These are phyloP conservation scores for Podarcis siculus DNA, from an alignment of 2,797 vertebrate genomes.

Conservation along the genomic window DNA sequence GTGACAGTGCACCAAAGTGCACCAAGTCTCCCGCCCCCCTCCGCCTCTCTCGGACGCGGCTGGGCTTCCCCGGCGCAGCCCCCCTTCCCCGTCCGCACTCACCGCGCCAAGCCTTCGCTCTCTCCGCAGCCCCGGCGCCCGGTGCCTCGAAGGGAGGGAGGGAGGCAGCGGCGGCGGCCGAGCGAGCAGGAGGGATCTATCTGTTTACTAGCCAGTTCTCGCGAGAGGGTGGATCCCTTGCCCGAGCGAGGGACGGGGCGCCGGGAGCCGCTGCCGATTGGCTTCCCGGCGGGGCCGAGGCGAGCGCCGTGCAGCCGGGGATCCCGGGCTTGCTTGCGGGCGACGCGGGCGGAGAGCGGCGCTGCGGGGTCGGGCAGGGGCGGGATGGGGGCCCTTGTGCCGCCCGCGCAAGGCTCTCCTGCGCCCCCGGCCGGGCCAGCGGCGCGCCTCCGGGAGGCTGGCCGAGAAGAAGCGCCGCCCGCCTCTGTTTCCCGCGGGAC, in stretches of 20 bases:
- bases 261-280: not conserved
- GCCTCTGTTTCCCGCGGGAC: not conserved
- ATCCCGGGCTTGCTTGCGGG: no score
- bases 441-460: no score
- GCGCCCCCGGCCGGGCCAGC: no score
- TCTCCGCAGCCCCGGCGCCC: not conserved
- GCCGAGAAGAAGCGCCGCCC: no score
- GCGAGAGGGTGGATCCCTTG: not conserved
- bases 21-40: not conserved
- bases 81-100: not conserved
- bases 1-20: not conserved
- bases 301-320: not conserved
- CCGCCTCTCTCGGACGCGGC: no score
- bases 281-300: not conserved
- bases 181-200: not conserved
- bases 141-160: not conserved
- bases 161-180: not conserved
- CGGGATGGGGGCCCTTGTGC: no score
- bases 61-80: no score
- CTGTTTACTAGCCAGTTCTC: constrained; percentile 47
- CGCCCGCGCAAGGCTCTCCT: no score
- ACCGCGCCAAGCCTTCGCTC: not conserved
- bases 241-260: not conserved
- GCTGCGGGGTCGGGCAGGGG: no score
- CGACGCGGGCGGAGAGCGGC: no score